Percentiles rank a stretch among this genome's conserved stretches.
Evolutionary conservation across 2,888 invertebrate genomes (phyloP).

Genomic region (Eurois occulta): DNA sequence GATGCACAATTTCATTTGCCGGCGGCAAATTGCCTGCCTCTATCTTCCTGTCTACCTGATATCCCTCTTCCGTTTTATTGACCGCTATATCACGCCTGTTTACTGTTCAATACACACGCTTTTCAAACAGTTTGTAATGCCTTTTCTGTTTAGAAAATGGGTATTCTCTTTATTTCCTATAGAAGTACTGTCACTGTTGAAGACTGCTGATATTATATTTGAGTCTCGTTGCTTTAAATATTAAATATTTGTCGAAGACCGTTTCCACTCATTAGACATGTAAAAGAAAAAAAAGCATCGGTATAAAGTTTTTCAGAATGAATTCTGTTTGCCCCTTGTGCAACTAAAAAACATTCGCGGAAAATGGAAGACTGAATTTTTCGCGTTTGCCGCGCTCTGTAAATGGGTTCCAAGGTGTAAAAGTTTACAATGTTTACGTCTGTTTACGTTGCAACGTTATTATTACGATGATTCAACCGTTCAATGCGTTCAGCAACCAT

Average conservation of each 20-base stretch:
- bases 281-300: not conserved
- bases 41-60: constrained; percentile 53
- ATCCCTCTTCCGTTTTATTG: constrained; percentile 61
- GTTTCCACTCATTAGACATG: not conserved
- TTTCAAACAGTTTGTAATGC: constrained; percentile 30
- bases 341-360: not conserved
- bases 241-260: not conserved
- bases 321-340: not conserved
- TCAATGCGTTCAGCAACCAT: not conserved
- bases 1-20: constrained; percentile 65
- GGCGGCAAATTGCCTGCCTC: constrained; percentile 64
- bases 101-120: constrained; percentile 37
- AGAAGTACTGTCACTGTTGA: not conserved
- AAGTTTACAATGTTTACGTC: constrained; percentile 11
- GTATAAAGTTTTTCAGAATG: not conserved
- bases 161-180: constrained; percentile 13
- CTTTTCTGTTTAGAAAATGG: constrained; percentile 3
- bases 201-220: not conserved
- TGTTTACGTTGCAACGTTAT: constrained; percentile 2
- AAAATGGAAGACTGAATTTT: not conserved
- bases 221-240: not conserved
- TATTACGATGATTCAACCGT: constrained; percentile 5
- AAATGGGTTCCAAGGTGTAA: constrained; percentile 17
- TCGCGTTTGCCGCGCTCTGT: not conserved
- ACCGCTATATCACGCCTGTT: constrained; percentile 52